Base-by-base conservation (phyloP, 1,140 invertebrate species). In the Listronotus bonariensis region DNA sequence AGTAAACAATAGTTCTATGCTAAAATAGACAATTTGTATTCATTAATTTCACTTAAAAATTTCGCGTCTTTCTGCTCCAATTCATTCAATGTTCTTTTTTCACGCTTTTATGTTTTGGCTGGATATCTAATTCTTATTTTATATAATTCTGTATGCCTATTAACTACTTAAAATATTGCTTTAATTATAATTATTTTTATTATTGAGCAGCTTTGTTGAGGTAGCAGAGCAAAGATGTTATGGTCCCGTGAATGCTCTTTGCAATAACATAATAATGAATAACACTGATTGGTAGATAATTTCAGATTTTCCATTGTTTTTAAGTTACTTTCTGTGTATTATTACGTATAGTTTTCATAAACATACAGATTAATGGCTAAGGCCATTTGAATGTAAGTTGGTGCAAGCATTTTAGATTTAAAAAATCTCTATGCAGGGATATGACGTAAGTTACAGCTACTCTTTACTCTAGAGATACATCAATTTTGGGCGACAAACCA, bases 61-160 rank as follows among this genome's bases (percentile, higher is more conserved):
- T 41, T 14, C 10, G 14, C 10, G 14, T 45, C 11, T 45, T 45
- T 17, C n/a, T 17, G 42, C 17, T 17, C 42, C 17, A 15, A 45
- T 45, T 14, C n/a, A 15, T 17, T 14, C 17, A 15, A n/a, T 17
- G 42, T 45, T 45, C 42, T 45, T 45, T 45, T 45, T 45, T 26
- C 42, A 45, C 42, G 42, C 42, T 45, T 45, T 45, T 45, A 45
- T 15, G 14, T 14, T 45, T 15, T 45, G 42, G 42, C 8, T 45
- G 15, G 42, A 45, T 45, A 45, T 45, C 17, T 45, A 26, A 26
- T 26, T 26, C 20, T 26, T 15, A 45, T 15, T 45, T 45, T 45
- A 45, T 45, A 45, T 14, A 45, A 45, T 15, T 45, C 42, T 14
- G 12, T 17, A 45, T 45, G 17, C 11, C 7, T 45, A 45, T 45